Evolutionary conservation across 2,113 vertebrate genomes (phyloP).

Genomic region (Solea solea): DNA sequence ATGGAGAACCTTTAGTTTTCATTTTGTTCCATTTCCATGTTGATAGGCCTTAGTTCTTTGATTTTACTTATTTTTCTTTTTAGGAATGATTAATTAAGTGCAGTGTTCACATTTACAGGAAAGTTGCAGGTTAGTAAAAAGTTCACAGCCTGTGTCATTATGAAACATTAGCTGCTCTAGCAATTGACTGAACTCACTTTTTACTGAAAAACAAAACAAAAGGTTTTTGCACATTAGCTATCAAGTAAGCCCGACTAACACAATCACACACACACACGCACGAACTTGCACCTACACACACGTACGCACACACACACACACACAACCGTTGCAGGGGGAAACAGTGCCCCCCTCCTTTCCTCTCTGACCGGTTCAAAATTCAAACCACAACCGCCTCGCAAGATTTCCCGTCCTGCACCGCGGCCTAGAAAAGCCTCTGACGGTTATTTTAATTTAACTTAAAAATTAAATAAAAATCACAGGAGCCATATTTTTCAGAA

Average conservation of each 20-base stretch:
- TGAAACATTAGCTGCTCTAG: too few species aligned
- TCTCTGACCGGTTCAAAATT: slow-evolving; percentile 57
- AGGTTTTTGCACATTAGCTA: too few species aligned
- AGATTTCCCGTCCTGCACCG: slow-evolving; percentile 73
- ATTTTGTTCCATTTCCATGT: too few species aligned
- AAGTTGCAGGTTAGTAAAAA: too few species aligned
- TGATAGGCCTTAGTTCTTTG: too few species aligned
- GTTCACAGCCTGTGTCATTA: too few species aligned
- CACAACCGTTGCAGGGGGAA: neutral
- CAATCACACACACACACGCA: neutral
- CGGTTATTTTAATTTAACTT: slow-evolving; percentile 67
- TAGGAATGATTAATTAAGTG: too few species aligned
- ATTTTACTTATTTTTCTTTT: too few species aligned
- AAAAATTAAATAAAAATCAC: slow-evolving; percentile 78
- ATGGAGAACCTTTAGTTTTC: too few species aligned
- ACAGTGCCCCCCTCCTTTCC: slow-evolving; percentile 18
- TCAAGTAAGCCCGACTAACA: neutral
- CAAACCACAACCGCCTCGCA: slow-evolving; percentile 69
- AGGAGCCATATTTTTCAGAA: slow-evolving; percentile 50
- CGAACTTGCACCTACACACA: slow-evolving; percentile 4
- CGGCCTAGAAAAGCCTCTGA: slow-evolving; percentile 59
- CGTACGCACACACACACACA: neutral
- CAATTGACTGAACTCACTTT: too few species aligned
- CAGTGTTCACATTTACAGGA: too few species aligned
- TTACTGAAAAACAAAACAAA: neutral